Conservation (phyloP, 2,888 invertebrate species). For the Alcis repandata region DNA sequence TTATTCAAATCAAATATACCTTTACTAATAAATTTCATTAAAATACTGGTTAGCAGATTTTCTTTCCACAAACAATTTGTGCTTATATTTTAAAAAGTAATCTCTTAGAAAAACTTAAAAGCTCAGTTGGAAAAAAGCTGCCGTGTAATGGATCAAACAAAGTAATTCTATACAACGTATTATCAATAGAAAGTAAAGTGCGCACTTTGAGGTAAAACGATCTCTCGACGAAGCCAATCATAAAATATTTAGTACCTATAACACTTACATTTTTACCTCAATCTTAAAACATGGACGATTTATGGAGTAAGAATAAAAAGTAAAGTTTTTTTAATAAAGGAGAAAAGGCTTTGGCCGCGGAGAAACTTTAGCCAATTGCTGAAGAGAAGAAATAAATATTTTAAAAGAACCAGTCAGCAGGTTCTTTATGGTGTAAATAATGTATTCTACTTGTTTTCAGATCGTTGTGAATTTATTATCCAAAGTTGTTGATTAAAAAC, state of each 20-base stretch:
- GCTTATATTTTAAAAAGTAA: background rate
- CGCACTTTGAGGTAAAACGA: conserved; percentile 65
- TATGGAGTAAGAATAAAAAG: conserved; percentile 53
- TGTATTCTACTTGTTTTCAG: conserved; percentile 41
- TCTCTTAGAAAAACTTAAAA: conserved; percentile 4
- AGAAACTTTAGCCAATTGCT: conserved; percentile 23
- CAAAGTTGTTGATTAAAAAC: conserved; percentile 40
- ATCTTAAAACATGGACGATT: conserved; percentile 60
- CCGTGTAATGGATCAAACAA: conserved; percentile 52
- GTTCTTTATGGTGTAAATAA: conserved; percentile 38
- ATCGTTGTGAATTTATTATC: conserved; percentile 40
- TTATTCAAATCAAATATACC: background rate
- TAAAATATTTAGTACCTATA: conserved; percentile 59
- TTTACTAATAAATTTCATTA: background rate
- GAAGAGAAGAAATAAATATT: conserved; percentile 3
- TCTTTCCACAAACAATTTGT: background rate
- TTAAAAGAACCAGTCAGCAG: conserved; percentile 6
- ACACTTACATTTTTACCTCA: conserved; percentile 63
- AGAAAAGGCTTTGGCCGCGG: conserved; percentile 37
- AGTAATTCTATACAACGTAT: conserved; percentile 60
- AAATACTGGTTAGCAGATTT: background rate
- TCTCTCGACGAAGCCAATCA: conserved; percentile 69
- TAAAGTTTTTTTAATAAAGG: conserved; percentile 51
- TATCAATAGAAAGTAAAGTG: conserved; percentile 70
- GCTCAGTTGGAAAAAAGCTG: conserved; percentile 8